Percentiles rank a stretch among this genome's conserved stretches.
phyloP scores from a whole-genome alignment of 2,888 invertebrate species.

The Lasioglossum morio region DNA sequence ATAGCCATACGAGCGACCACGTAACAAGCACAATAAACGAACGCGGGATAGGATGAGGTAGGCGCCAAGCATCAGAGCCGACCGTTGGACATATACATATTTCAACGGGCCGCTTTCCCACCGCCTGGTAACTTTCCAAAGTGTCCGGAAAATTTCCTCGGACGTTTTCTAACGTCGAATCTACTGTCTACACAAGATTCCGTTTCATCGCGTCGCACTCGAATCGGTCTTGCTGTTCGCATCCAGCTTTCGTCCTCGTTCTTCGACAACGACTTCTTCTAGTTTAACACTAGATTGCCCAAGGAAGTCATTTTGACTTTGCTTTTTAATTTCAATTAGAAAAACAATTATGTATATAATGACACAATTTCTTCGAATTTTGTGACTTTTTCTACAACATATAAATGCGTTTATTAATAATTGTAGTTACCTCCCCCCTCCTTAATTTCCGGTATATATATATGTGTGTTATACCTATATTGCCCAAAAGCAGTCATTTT shows the following conservation, averaged over 20 bases:
- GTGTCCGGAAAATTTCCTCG: conserved; percentile 14
- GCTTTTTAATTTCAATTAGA: no score
- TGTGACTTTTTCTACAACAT: no score
- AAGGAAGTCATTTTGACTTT: no score
- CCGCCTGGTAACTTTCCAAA: conserved; percentile 36
- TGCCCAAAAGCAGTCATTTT: no score
- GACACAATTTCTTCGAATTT: no score
- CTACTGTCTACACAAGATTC: background rate
- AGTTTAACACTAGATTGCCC: no score
- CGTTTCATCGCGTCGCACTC: background rate
- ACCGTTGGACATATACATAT: conserved; percentile 16
- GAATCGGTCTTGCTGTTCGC: background rate
- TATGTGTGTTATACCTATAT: no score
- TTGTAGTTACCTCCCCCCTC: no score
- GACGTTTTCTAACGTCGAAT: background rate
- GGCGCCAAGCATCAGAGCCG: conserved; percentile 53
- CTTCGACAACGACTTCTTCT: background rate
- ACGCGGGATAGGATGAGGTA: conserved; percentile 35
- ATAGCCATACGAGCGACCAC: conserved; percentile 45
- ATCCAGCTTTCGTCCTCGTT: background rate
- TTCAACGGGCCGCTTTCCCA: conserved; percentile 29
- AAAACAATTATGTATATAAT: no score
- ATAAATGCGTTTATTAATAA: no score
- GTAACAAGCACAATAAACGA: conserved; percentile 68
- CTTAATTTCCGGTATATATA: no score